A percentile compares a stretch with the other conserved stretches of the same genome.
These are phyloP conservation scores for Natrix natrix DNA, from an alignment of 2,797 vertebrate species.

Conservation along the genomic window DNA sequence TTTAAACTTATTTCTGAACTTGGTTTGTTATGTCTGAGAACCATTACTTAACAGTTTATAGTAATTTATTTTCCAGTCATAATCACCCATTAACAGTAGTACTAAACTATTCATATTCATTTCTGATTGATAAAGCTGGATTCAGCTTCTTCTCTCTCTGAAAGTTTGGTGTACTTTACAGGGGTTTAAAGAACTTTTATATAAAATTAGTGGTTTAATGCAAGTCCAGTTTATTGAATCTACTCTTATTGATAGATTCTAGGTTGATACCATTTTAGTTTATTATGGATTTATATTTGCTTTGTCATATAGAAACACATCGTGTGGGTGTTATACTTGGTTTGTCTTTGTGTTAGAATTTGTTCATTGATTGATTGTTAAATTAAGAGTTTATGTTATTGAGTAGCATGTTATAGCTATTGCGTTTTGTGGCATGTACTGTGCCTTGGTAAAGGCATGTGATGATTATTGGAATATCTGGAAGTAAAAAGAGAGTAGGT, in stretches of 20 bases:
- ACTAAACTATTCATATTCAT: not conserved
- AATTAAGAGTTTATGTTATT: not conserved
- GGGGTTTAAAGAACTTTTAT: not conserved
- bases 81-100: constrained; percentile 5
- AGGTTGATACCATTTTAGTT: not conserved
- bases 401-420: not conserved
- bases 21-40: constrained; percentile 18
- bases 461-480: not conserved
- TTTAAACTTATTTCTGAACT: not conserved
- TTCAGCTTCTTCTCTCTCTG: not conserved
- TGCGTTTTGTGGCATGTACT: not conserved
- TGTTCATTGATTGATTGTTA: not conserved
- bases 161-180: not conserved
- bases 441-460: not conserved
- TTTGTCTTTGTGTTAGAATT: not conserved
- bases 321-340: not conserved
- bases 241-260: not conserved
- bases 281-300: not conserved
- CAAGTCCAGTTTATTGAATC: not conserved
- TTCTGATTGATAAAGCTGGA: not conserved
- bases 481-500: not conserved
- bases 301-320: not conserved
- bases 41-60: constrained; percentile 31
- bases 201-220: not conserved
- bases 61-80: constrained; percentile 10